Conservation (phyloP, 2,888 invertebrate genomes). For the Achlya flavicornis region DNA sequence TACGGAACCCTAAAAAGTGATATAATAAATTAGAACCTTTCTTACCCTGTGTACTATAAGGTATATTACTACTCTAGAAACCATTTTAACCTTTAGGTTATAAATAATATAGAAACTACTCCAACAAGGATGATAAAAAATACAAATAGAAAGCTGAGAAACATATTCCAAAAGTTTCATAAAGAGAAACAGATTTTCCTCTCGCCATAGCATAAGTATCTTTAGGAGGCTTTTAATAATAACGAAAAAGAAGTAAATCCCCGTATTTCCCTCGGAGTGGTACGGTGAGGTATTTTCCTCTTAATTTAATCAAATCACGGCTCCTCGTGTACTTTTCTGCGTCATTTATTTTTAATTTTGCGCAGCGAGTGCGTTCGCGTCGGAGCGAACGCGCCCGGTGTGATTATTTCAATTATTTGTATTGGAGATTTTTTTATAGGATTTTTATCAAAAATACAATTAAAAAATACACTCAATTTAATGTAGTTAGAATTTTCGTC, state of each 20-base stretch:
- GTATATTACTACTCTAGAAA: too few relatives aligned
- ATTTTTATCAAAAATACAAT: too few relatives aligned
- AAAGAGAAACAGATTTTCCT: conserved; percentile 1
- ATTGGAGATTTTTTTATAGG: not conserved
- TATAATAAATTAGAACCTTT: too few relatives aligned
- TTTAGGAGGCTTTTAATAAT: conserved; percentile 70
- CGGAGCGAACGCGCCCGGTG: conserved; percentile 29
- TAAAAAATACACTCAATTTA: too few relatives aligned
- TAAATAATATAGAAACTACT: not conserved
- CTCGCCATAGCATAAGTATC: not conserved
- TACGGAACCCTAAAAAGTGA: too few relatives aligned
- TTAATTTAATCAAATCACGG: conserved; percentile 78
- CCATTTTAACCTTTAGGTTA: too few relatives aligned
- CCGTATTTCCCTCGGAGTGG: conserved; percentile 37
- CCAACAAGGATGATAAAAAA: not conserved
- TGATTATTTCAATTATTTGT: conserved; percentile 18
- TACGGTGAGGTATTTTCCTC: conserved; percentile 70
- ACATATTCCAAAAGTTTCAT: not conserved
- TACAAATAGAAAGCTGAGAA: not conserved
- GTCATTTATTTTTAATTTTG: conserved; percentile 79
- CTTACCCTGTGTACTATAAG: too few relatives aligned
- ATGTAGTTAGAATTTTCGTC: too few relatives aligned
- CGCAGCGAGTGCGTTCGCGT: conserved; percentile 22
- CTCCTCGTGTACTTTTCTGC: conserved; percentile 69
- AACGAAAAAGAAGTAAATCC: conserved; percentile 48